These are phyloP conservation scores for Phyto melanocephala DNA, from an alignment of 2,888 invertebrate species.

Conservation along the genomic window DNA sequence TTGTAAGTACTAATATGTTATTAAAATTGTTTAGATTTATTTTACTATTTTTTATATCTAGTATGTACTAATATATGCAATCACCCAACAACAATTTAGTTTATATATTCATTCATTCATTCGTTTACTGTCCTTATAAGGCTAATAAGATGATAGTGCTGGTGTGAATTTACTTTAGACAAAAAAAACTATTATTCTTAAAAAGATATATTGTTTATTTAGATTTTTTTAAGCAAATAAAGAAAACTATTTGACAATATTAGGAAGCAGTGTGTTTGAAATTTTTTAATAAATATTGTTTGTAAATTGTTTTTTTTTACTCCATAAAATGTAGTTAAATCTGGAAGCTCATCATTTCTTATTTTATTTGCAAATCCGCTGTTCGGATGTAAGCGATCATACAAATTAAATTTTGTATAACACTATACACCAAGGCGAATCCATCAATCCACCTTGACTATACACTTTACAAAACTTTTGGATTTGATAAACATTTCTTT, in stretches of 20 bases:
- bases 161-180: constrained; percentile 36
- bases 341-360: no score
- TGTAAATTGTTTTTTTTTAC: no score
- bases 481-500: no score
- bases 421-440: no score
- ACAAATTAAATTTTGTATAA: no score
- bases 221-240: not conserved
- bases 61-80: not conserved
- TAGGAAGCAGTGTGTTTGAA: not conserved
- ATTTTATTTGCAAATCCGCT: no score
- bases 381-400: no score
- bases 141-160: constrained; percentile 36
- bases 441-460: no score
- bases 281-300: no score
- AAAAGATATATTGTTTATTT: not conserved
- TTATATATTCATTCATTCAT: not conserved
- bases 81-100: not conserved
- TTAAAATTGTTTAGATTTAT: constrained; percentile 44
- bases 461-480: no score
- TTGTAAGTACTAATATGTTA: constrained; percentile 54
- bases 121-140: constrained; percentile 31
- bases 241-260: not conserved
- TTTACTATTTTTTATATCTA: not conserved
- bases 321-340: no score
- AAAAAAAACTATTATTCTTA: not conserved